A percentile compares a stretch with the other conserved stretches of the same genome.
These are phyloP conservation scores for Oryzias javanicus DNA, from an alignment of 2,113 vertebrate genomes.

Conservation along the genomic window DNA sequence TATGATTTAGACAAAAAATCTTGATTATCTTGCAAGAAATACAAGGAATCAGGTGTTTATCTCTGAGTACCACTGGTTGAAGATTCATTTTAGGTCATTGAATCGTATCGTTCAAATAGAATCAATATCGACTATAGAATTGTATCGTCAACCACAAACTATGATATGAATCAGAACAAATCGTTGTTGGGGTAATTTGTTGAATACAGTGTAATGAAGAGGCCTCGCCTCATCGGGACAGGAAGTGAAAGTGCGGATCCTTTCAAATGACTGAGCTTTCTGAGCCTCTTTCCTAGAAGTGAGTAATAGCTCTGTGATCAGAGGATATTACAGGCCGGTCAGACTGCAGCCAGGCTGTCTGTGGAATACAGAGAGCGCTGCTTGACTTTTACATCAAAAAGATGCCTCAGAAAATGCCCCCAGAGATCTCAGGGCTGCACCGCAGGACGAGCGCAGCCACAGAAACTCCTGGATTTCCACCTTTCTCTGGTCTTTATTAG, in stretches of 20 bases:
- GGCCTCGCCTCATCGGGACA: constrained; percentile 45
- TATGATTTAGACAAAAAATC: no score
- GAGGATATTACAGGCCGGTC: constrained; percentile 57
- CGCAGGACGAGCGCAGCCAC: constrained; percentile 30
- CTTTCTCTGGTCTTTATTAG: constrained; percentile 51
- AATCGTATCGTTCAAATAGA: no score
- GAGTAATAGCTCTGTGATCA: constrained; percentile 68
- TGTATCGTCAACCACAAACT: no score
- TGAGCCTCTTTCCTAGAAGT: constrained; percentile 48
- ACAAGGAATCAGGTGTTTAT: no score
- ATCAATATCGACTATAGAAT: no score
- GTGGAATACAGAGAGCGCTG: constrained; percentile 59
- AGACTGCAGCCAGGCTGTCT: constrained; percentile 35
- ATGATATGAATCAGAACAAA: no score
- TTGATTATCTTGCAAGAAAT: no score
- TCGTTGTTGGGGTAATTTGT: constrained; percentile 36
- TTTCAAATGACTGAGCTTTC: constrained; percentile 57
- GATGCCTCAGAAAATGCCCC: constrained; percentile 53
- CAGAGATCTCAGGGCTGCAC: constrained; percentile 43
- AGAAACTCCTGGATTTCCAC: constrained; percentile 44
- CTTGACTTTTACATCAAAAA: constrained; percentile 70
- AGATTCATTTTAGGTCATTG: no score
- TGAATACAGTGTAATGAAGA: constrained; percentile 47
- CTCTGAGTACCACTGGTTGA: no score
- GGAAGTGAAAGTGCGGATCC: constrained; percentile 54